phyloP scores from a whole-genome alignment of 1,140 invertebrate species.

The Bombus superbus region DNA sequence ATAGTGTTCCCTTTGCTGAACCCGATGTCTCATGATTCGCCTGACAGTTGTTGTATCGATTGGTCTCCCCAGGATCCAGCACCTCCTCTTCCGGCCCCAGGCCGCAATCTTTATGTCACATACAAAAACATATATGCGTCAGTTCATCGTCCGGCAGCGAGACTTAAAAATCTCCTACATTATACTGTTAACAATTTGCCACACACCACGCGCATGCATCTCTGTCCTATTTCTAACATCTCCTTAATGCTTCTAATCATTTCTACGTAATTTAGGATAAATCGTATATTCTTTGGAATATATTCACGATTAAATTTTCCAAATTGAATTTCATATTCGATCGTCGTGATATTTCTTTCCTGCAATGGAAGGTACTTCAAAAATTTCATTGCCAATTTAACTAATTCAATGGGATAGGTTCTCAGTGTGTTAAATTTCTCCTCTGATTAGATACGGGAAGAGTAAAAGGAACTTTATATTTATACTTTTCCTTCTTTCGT shows the following conservation, averaged over 20 bases:
- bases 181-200: conserved; percentile 31
- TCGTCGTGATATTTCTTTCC: too few species aligned
- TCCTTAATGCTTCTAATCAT: too few species aligned
- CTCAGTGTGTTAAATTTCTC: too few species aligned
- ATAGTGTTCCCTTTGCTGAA: conserved; percentile 67
- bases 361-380: too few species aligned
- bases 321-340: too few species aligned
- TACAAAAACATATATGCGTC: conserved; percentile 69
- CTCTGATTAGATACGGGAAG: too few species aligned
- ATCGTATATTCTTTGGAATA: not conserved
- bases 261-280: not conserved
- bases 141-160: conserved; percentile 45
- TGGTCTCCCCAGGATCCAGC: conserved; percentile 75
- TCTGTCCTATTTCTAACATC: not conserved
- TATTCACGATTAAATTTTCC: not conserved
- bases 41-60: not conserved
- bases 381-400: too few species aligned
- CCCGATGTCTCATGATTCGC: conserved; percentile 65
- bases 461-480: too few species aligned
- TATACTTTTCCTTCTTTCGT: not conserved
- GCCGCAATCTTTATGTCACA: conserved; percentile 79
- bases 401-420: too few species aligned
- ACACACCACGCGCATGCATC: conserved; percentile 50
- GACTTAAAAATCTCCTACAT: conserved; percentile 15
- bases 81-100: conserved; percentile 72